A percentile compares a stretch with the other conserved stretches of the same genome.
Evolutionary conservation across 2,797 vertebrate species (phyloP).

Genomic region (Phataginus tricuspis): DNA sequence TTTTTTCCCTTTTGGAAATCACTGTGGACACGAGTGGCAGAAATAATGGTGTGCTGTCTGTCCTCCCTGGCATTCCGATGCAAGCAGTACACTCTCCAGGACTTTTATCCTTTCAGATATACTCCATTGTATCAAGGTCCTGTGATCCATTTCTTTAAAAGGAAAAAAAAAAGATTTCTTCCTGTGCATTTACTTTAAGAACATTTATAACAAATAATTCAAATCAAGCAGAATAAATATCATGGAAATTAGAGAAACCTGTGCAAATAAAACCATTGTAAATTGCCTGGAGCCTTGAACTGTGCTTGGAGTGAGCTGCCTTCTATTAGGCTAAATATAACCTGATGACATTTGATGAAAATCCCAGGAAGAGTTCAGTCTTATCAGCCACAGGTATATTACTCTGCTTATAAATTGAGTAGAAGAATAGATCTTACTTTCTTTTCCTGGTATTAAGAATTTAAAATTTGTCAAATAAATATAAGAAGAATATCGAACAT

Average conservation of each 20-base stretch:
- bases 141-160: conserved; percentile 19
- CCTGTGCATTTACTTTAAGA: background rate
- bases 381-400: background rate
- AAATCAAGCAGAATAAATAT: conserved; percentile 9
- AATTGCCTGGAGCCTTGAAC: background rate
- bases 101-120: background rate
- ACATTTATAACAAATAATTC: conserved; percentile 13
- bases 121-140: background rate
- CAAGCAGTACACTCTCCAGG: conserved; percentile 7
- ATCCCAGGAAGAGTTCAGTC: background rate
- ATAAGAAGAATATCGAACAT: background rate
- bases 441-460: background rate
- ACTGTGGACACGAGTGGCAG: conserved; percentile 31
- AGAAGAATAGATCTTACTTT: background rate
- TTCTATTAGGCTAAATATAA: background rate
- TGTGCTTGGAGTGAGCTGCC: background rate
- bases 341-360: background rate
- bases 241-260: background rate
- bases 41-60: conserved; percentile 9
- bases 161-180: background rate
- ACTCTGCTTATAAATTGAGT: background rate
- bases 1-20: conserved; percentile 57
- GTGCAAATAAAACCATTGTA: background rate
- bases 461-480: background rate
- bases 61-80: background rate